Evolutionary conservation across 2,888 invertebrate species (phyloP), one percentile per base, ranked within the genome.

Genomic region (Machimus atricapillus): DNA sequence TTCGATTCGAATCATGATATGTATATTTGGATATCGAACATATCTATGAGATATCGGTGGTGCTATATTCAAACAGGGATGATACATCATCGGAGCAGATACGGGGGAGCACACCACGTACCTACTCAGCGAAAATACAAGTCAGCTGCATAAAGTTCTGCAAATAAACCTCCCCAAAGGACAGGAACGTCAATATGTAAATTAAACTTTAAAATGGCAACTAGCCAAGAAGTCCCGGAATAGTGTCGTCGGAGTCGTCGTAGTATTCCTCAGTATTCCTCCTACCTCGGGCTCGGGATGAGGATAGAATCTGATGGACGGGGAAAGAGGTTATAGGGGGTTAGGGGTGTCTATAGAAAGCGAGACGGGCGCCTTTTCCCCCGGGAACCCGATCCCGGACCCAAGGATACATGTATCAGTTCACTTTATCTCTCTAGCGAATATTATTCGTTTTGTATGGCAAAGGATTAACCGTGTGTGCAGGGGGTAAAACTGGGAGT

Each of bases 111-210:
- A 12, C 66, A 27, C 66, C 83, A 83, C 58, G 58, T 83, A 46
- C 43, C 43, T 46, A 46, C 76, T 43, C 74, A 23, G 19, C 37
- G 73, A 73, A 27, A 31, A 77, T 66, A 46, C 76, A 73, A 73
- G 83, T 86, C 46, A 58, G 83, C 85, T 79, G 87, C 87, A 87
- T 85, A 88, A 86, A 88, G 79, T 87, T 86, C 40, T 46, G 79
- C 83, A 88, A 88, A 88, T 88, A 88, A 88, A 88, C 88, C 85
- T 88, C 85, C 88, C 86, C 88, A 88, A 88, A 88, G 86, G 85
- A 79, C 86, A 86, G 73, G 86, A 85, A 88, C 85, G 88, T 88
- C 88, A 88, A 88, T 88, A 88, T 88, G 88, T 87, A 88, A 88
- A 88, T 88, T 87, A 88, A 87, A 88, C 86, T 88, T 83, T 73